Evolutionary conservation across 2,888 invertebrate species (phyloP), one percentile per base, ranked within the genome.

Genomic region (Agonopterix alstromeriana): DNA sequence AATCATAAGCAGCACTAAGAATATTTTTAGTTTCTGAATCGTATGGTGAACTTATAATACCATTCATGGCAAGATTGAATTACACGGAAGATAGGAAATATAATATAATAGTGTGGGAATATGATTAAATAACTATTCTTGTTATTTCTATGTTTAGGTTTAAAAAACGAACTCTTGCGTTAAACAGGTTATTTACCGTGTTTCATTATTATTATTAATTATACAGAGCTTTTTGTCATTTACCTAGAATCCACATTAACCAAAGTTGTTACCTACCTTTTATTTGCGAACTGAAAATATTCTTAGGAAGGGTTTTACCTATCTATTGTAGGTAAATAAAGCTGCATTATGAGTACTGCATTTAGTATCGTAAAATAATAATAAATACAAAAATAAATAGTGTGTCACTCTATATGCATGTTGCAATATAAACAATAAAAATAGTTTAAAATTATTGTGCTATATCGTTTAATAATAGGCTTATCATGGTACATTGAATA

Each of bases 391-490:
- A 51, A 52, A 50, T 50, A 54, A 55, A 53, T 48, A 48, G 48
- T 52, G 50, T 49, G 53, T 55, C 54, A 53, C 57, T 53, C 52
- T 55, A 52, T 54, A 47, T 49, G 49, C 56, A 56, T 57, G 47
- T 53, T 46, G 46, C 51, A 51, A 38, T 56, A 55, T 57, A 56
- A 56, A 55, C 56, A 58, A 55, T 56, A 54, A 55, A 54, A 50
- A 53, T 58, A 60, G 54, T 43, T 49, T 49, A 54, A 50, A 45
- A 54, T 46, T 48, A 53, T 49, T 54, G 50, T 48, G 49, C 48
- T 53, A 56, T 53, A 53, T 51, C 48, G 45, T 55, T 52, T 53
- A 45, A 43, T 59, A 65, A 63, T 72, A 67, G 61, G 62, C 52
- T 72, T 72, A 59, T 58, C 59, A 54, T 63, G 55, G 53, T 53